Conservation (phyloP, 2,888 invertebrate genomes). For the Lepidochrysops patricia region DNA sequence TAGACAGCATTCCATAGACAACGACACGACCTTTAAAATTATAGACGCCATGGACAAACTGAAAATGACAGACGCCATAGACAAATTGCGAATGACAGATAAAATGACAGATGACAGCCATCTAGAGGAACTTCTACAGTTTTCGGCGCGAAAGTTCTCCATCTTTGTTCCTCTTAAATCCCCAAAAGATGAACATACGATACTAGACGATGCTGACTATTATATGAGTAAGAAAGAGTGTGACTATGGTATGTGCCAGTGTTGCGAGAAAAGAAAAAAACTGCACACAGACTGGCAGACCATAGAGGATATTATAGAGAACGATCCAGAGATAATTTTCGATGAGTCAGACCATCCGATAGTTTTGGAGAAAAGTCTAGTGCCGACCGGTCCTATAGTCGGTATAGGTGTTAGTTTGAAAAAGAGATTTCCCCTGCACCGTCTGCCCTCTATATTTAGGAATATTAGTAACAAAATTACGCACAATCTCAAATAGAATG, state of each 20-base stretch:
- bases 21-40: conserved; percentile 32
- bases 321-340: conserved; percentile 66
- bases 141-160: conserved; percentile 57
- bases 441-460: conserved; percentile 42
- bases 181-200: conserved; percentile 43
- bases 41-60: conserved; percentile 26
- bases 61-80: conserved; percentile 27
- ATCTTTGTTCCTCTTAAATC: conserved; percentile 39
- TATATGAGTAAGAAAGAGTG: conserved; percentile 60
- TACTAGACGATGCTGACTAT: conserved; percentile 55
- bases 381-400: conserved; percentile 26
- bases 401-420: conserved; percentile 24
- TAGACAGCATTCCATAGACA: conserved; percentile 37
- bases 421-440: conserved; percentile 38
- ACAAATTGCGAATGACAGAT: conserved; percentile 26
- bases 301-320: conserved; percentile 64
- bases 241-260: conserved; percentile 58
- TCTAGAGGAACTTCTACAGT: conserved; percentile 48
- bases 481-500: conserved; percentile 27
- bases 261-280: conserved; percentile 45
- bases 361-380: conserved; percentile 40
- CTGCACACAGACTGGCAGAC: conserved; percentile 53
- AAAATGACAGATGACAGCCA: conserved; percentile 30
- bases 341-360: conserved; percentile 57
- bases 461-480: conserved; percentile 41